Base-by-base conservation (phyloP, 2,797 vertebrate species). In the Sphenopsis melanotis region DNA sequence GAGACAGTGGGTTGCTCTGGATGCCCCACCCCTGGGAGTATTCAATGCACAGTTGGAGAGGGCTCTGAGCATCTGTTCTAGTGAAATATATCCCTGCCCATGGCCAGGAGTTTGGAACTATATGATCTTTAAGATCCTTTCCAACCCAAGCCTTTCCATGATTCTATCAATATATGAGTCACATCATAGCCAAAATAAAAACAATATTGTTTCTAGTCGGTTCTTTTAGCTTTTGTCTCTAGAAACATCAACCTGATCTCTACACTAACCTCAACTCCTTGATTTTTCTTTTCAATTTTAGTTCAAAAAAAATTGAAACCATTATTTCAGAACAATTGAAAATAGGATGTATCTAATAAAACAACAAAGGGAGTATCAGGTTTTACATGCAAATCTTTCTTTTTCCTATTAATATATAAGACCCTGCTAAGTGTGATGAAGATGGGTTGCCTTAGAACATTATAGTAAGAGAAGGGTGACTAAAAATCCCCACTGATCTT, bases 41-140 rank as follows among this genome's bases (percentile, higher is more conserved):
- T 52, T 70, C 52, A 56, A 2, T 12, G 34, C 18, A 16, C 0
- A 0, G 17, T 10, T 59, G 52, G 34, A 53, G 39, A 19, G 29
- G 29, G 21, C 17, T 50, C n/a, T 57, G 42, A 70, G 21, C 18
- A 20, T 46, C 22, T 39, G 30, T 3, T 34, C 44, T 46, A 52
- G 30, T 32, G 37, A 83, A 59, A 65, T 22, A 5, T 32, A 11
- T 32, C 30, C 24, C 9, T 77, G 30, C 18, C n/a, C 7, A 16
- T 7, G 21, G 24, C 24, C 0, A 0, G 9, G 21, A 29, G 9
- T 10, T 64, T 64, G 30, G 50, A 77, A 39, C 10, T 4, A 13
- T 7, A 34, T 57, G 24, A 39, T n/a, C 44, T 70, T 39, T 34
- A 64, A 77, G 30, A 24, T 20, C 15, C 15, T 44, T 77, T 65